Percentiles rank a stretch among this genome's conserved stretches.
These are phyloP conservation scores for Sphenopsis melanotis DNA, from an alignment of 2,797 vertebrate genomes.

Conservation along the genomic window DNA sequence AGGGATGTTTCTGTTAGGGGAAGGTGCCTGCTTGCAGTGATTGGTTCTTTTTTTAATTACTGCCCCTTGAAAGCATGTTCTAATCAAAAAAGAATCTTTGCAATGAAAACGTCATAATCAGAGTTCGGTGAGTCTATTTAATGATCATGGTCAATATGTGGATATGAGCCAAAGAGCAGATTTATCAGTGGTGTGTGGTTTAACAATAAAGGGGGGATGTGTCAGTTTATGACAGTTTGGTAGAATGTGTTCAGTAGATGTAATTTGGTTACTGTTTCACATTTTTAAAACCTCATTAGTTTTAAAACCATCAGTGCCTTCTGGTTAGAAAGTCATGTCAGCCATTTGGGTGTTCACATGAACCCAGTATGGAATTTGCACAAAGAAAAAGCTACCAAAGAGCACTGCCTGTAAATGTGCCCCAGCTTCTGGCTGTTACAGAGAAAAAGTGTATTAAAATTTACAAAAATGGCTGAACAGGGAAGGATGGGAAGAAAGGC, in stretches of 20 bases:
- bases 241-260: background rate
- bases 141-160: background rate
- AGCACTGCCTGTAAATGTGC: background rate
- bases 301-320: background rate
- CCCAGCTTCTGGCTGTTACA: background rate
- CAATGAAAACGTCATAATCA: background rate
- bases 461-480: background rate
- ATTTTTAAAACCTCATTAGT: background rate
- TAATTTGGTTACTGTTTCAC: background rate
- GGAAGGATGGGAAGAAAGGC: background rate
- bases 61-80: background rate
- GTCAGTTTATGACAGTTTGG: background rate
- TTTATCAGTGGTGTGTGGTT: background rate
- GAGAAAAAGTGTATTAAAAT: background rate
- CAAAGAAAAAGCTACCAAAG: background rate
- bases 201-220: background rate
- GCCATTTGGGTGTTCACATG: background rate
- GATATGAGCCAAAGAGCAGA: background rate
- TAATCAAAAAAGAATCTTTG: background rate
- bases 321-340: background rate
- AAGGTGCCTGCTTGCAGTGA: background rate
- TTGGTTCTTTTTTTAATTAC: background rate
- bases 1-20: background rate
- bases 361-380: background rate
- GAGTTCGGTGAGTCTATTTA: background rate